Conservation (phyloP, 2,888 invertebrate genomes). For the Netelia inedita region DNA sequence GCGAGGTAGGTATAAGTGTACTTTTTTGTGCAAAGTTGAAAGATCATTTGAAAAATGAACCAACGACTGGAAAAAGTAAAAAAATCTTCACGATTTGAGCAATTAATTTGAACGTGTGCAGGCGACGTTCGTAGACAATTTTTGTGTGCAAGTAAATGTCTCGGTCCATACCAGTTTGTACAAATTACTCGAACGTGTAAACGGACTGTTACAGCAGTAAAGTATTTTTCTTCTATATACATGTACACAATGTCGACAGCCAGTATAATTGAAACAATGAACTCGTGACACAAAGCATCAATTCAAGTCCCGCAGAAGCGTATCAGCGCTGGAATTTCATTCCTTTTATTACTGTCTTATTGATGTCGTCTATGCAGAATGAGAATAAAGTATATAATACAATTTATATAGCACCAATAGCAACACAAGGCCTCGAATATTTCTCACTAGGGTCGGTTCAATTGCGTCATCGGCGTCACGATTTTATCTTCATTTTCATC, state of each 20-base stretch:
- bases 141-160: background rate
- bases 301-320: slow-evolving; percentile 51
- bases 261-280: slow-evolving; percentile 68
- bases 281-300: slow-evolving; percentile 63
- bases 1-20: too few relatives aligned
- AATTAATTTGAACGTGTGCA: too few relatives aligned
- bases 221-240: background rate
- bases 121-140: too few relatives aligned
- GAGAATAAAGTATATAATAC: slow-evolving; percentile 47
- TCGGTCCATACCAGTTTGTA: slow-evolving; percentile 1
- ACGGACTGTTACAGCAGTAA: background rate
- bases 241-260: slow-evolving; percentile 42
- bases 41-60: too few relatives aligned
- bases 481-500: slow-evolving; percentile 21
- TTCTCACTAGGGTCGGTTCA: slow-evolving; percentile 26
- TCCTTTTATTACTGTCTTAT: slow-evolving; percentile 64
- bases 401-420: slow-evolving; percentile 53
- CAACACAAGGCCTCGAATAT: slow-evolving; percentile 41
- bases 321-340: slow-evolving; percentile 64
- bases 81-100: too few relatives aligned
- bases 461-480: slow-evolving; percentile 36
- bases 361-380: slow-evolving; percentile 47
- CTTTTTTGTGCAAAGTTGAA: too few relatives aligned
- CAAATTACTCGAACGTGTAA: slow-evolving; percentile 8
- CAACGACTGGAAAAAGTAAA: too few relatives aligned